Evolutionary conservation across 2,888 invertebrate genomes (phyloP).

Genomic region (Sylvicola cinctus): DNA sequence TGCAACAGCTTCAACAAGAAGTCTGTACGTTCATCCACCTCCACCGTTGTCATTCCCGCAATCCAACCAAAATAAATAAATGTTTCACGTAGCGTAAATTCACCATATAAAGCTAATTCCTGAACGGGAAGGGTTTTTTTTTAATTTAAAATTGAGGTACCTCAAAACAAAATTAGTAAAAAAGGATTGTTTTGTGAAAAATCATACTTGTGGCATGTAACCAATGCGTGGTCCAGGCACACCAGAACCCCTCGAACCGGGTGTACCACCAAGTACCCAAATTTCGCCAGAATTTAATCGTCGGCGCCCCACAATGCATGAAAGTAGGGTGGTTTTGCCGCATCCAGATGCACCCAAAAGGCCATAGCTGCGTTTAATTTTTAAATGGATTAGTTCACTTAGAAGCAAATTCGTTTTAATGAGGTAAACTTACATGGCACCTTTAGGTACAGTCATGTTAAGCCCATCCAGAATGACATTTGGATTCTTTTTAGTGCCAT

Average conservation of each 20-base stretch:
- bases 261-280: slow-evolving; percentile 65
- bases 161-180: slow-evolving; percentile 6
- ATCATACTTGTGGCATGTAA: slow-evolving; percentile 65
- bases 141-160: slow-evolving; percentile 2
- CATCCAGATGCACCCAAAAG: slow-evolving; percentile 79
- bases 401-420: not conserved
- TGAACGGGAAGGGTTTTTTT: slow-evolving; percentile 13
- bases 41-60: slow-evolving; percentile 45
- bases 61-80: slow-evolving; percentile 70
- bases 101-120: slow-evolving; percentile 55
- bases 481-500: slow-evolving; percentile 58
- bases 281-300: slow-evolving; percentile 62
- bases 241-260: slow-evolving; percentile 63
- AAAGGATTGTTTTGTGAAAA: not conserved
- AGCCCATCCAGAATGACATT: slow-evolving; percentile 68
- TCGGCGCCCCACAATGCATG: slow-evolving; percentile 68
- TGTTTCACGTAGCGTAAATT: slow-evolving; percentile 62
- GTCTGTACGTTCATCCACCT: slow-evolving; percentile 46
- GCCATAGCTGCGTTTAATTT: slow-evolving; percentile 47
- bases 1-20: slow-evolving; percentile 47
- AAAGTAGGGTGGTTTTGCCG: slow-evolving; percentile 72
- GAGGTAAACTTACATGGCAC: slow-evolving; percentile 54
- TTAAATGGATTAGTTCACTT: too few relatives aligned
- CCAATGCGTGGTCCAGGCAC: slow-evolving; percentile 81
- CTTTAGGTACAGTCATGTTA: slow-evolving; percentile 83